phyloP scores from a whole-genome alignment of 2,113 vertebrate genomes.

The Tichodroma muraria region DNA sequence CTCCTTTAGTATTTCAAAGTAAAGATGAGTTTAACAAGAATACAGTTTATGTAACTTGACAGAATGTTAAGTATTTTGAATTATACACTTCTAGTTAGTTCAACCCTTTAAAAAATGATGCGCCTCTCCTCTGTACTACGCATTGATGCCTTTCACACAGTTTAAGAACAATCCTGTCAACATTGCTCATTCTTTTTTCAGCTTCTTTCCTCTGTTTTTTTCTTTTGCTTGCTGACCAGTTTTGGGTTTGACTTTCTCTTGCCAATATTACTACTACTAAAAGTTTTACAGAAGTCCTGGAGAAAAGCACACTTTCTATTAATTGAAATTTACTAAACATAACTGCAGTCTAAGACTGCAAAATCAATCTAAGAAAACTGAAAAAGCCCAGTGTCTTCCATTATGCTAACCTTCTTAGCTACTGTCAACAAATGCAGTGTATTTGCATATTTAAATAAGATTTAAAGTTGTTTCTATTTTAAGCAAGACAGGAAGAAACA shows the following conservation, averaged over 20 bases:
- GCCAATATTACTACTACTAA: not conserved
- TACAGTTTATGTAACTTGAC: slow-evolving; percentile 34
- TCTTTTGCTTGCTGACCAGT: not conserved
- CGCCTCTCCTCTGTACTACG: not conserved
- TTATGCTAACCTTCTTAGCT: not conserved
- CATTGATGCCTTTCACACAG: not conserved
- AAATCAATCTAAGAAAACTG: not conserved
- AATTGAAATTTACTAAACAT: not conserved
- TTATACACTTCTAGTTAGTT: not conserved
- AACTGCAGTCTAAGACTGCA: not conserved
- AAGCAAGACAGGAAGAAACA: not conserved
- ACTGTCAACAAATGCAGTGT: not conserved
- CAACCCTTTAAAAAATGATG: not conserved
- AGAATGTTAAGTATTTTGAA: slow-evolving; percentile 23
- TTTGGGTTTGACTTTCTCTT: not conserved
- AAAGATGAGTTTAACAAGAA: not conserved
- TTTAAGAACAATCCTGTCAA: not conserved
- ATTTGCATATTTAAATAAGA: not conserved
- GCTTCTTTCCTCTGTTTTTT: not conserved
- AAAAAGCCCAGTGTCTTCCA: not conserved
- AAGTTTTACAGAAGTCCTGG: not conserved
- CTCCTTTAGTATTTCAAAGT: slow-evolving; percentile 2
- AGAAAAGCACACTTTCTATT: not conserved
- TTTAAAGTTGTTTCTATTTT: not conserved
- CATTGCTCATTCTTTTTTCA: not conserved